Percentiles rank a stretch among this genome's conserved stretches.
Evolutionary conservation across 2,113 vertebrate species (phyloP).

Genomic region (Brachypodius melanocephalos): DNA sequence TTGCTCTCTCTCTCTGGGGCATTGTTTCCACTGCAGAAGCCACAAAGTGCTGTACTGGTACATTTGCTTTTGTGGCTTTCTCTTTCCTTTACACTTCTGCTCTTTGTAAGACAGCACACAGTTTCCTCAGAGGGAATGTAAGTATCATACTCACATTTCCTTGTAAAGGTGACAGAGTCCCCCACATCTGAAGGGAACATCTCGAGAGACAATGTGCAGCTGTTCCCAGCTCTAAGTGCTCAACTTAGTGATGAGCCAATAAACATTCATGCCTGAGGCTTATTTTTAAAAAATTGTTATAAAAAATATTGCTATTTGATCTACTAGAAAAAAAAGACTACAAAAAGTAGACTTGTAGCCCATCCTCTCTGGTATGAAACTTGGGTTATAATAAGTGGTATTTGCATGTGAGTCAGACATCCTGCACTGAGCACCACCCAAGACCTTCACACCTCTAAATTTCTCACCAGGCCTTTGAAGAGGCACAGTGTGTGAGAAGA

Average conservation of each 20-base stretch:
- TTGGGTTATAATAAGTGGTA: not conserved
- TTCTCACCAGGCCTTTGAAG: not conserved
- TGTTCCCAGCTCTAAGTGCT: not conserved
- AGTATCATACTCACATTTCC: not conserved
- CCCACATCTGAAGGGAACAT: not conserved
- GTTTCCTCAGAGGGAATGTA: not conserved
- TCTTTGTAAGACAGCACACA: not conserved
- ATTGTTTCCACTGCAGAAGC: slow-evolving; percentile 27
- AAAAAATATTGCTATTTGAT: not conserved
- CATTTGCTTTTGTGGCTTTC: not conserved
- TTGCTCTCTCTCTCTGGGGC: not conserved
- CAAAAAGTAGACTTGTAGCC: not conserved
- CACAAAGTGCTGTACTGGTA: not conserved
- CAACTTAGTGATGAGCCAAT: not conserved
- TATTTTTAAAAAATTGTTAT: not conserved
- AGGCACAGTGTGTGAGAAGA: not conserved
- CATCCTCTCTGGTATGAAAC: not conserved
- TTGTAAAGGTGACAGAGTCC: not conserved
- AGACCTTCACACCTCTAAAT: not conserved
- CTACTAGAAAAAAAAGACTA: not conserved
- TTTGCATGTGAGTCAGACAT: not conserved
- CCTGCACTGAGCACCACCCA: not conserved
- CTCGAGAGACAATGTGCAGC: not conserved
- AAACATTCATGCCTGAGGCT: not conserved
- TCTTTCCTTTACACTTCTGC: not conserved